Percentiles rank a stretch among this genome's conserved stretches.
Evolutionary conservation across 2,113 vertebrate species (phyloP).

Genomic region (Monopterus albus): DNA sequence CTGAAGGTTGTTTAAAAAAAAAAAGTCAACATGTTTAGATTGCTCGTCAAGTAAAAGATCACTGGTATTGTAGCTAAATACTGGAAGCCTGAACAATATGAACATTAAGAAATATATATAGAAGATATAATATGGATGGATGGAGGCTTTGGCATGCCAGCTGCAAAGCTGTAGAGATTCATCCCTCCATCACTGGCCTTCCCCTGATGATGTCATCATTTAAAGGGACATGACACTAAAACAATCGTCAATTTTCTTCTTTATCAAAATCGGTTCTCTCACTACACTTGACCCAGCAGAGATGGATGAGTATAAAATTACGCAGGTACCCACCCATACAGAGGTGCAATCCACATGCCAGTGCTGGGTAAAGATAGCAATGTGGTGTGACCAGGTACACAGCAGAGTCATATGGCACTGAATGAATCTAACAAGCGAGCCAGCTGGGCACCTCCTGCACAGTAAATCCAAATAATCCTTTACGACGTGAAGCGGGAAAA

Average conservation of each 20-base stretch:
- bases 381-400: slow-evolving; percentile 33
- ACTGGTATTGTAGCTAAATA: neutral
- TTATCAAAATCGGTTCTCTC: no score
- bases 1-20: slow-evolving; percentile 25
- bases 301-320: slow-evolving; percentile 13
- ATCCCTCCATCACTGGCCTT: slow-evolving; percentile 55
- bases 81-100: neutral
- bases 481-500: slow-evolving; percentile 71
- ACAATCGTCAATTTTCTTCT: slow-evolving; percentile 21
- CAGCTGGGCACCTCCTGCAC: slow-evolving; percentile 81
- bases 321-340: slow-evolving; percentile 6
- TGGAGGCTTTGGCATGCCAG: slow-evolving; percentile 42
- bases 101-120: slow-evolving; percentile 19
- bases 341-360: slow-evolving; percentile 25
- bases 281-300: slow-evolving; percentile 2
- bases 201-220: slow-evolving; percentile 70
- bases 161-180: slow-evolving; percentile 65
- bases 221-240: slow-evolving; percentile 67
- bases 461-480: slow-evolving; percentile 86
- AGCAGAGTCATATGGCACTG: slow-evolving; percentile 1
- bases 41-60: neutral
- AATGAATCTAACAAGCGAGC: slow-evolving; percentile 60
- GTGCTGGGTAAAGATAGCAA: slow-evolving; percentile 22
- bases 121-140: slow-evolving; percentile 30
- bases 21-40: slow-evolving; percentile 1